Conservation (phyloP, 2,888 invertebrate species). For the Encarsia formosa region DNA sequence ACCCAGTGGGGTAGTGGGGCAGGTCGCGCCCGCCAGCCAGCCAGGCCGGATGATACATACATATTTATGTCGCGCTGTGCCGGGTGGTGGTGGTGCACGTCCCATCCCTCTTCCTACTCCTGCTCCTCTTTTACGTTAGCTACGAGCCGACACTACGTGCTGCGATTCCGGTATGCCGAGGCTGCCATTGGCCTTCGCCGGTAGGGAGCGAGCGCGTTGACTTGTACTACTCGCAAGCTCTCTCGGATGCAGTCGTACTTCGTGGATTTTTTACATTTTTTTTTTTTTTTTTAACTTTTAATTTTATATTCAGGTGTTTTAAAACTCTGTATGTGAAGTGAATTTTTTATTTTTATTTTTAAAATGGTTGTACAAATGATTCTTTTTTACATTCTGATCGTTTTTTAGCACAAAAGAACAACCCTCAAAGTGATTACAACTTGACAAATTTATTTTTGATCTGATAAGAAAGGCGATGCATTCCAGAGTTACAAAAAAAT, state of each 20-base stretch:
- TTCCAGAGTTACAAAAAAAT: no score
- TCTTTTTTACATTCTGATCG: no score
- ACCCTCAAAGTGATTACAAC: no score
- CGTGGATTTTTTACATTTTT: no score
- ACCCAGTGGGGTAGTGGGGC: constrained; percentile 51
- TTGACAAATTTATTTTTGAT: no score
- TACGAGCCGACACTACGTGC: constrained; percentile 29
- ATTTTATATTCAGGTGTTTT: no score
- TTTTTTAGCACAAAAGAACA: no score
- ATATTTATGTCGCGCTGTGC: constrained; percentile 50
- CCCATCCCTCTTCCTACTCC: not conserved
- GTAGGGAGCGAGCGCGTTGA: not conserved
- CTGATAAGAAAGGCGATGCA: no score
- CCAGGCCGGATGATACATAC: constrained; percentile 48
- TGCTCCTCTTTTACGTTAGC: not conserved
- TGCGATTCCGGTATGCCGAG: constrained; percentile 24
- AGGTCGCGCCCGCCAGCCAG: constrained; percentile 47
- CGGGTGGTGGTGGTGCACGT: not conserved
- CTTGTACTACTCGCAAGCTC: constrained; percentile 13
- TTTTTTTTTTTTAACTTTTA: no score
- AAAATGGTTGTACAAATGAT: no score
- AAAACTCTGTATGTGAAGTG: no score
- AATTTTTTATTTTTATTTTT: no score
- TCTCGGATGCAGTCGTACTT: constrained; percentile 31
- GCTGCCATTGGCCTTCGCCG: constrained; percentile 19